phyloP scores from a whole-genome alignment of 2,113 vertebrate species.

The Pelvicachromis taeniatus region DNA sequence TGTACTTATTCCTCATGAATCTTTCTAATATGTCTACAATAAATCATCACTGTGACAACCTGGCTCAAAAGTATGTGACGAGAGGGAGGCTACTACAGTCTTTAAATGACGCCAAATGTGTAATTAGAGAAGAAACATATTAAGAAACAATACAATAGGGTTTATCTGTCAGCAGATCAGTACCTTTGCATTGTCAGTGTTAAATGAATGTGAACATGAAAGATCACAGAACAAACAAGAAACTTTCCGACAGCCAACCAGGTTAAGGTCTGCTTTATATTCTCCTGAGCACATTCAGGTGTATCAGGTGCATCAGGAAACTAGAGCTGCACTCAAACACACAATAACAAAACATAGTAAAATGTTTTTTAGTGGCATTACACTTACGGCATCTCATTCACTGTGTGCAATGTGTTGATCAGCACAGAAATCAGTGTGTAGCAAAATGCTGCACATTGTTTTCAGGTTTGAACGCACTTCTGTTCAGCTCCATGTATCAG shows the following conservation, averaged over 20 bases:
- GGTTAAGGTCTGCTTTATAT: neutral
- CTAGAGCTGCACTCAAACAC: neutral
- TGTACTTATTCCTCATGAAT: neutral
- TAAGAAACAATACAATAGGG: neutral
- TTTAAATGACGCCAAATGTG: neutral
- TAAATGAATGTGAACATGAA: neutral
- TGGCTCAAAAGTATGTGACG: neutral
- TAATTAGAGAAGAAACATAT: neutral
- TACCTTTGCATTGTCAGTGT: neutral
- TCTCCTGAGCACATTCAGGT: neutral
- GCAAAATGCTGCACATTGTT: neutral
- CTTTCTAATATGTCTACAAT: neutral
- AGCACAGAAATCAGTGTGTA: neutral
- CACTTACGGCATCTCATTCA: neutral
- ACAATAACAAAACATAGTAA: neutral
- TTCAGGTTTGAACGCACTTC: neutral
- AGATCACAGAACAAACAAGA: neutral
- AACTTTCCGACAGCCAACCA: neutral
- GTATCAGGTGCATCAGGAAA: neutral
- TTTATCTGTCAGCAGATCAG: neutral
- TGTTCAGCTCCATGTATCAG: neutral
- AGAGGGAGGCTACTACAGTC: neutral
- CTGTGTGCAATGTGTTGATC: neutral
- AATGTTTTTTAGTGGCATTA: neutral
- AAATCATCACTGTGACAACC: neutral